Evolutionary conservation across 2,797 vertebrate species (phyloP).

Genomic region (Tamandua tetradactyla): DNA sequence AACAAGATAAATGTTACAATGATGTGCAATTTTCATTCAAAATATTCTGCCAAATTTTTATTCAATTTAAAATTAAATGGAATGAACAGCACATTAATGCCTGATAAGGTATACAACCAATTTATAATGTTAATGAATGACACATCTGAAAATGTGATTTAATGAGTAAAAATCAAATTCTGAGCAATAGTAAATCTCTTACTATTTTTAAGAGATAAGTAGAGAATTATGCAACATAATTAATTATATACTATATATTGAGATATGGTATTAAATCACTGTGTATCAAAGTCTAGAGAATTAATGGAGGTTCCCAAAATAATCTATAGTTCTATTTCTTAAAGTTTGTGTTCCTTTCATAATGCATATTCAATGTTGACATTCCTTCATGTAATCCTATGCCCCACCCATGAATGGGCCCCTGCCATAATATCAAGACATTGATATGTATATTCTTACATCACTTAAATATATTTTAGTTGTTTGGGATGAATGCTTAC

Average conservation of each 20-base stretch:
- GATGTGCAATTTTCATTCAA: background rate
- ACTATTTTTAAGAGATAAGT: background rate
- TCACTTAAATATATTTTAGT: background rate
- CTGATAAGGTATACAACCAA: conserved; percentile 27
- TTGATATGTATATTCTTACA: background rate
- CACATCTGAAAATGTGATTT: background rate
- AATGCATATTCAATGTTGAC: background rate
- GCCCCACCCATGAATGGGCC: background rate
- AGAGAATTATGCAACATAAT: conserved; percentile 14
- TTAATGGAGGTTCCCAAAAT: background rate
- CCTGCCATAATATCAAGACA: background rate
- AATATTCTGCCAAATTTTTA: background rate
- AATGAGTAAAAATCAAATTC: conserved; percentile 25
- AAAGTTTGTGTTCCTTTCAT: background rate
- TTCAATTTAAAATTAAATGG: conserved; percentile 25
- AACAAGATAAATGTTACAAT: background rate
- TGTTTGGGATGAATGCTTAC: background rate
- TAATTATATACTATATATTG: background rate
- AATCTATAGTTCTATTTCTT: background rate
- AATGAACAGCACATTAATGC: background rate
- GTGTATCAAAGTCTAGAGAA: background rate
- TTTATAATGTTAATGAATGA: background rate
- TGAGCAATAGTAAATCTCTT: background rate
- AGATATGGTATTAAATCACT: background rate
- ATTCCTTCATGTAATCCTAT: background rate